Conservation (phyloP, 2,113 vertebrate species). For the Microtus montanus region DNA sequence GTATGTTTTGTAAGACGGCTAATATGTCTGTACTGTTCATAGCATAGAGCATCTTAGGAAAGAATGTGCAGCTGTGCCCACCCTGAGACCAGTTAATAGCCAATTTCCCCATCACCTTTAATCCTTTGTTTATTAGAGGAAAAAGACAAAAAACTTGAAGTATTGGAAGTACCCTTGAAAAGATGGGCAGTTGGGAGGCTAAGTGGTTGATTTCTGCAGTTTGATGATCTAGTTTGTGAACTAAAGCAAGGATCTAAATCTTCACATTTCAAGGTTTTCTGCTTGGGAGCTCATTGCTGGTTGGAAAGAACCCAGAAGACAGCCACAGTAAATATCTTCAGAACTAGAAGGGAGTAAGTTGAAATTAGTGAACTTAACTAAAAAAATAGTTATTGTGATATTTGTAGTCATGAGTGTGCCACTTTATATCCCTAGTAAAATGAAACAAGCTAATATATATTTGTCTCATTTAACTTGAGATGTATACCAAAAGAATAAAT, state of each 20-base stretch:
- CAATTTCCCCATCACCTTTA: neutral
- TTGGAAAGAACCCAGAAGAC: neutral
- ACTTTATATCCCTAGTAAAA: neutral
- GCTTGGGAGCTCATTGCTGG: neutral
- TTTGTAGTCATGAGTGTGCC: neutral
- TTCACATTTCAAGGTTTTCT: neutral
- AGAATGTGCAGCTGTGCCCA: neutral
- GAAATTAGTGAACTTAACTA: slow-evolving; percentile 22
- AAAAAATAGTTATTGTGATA: neutral
- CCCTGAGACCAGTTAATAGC: neutral
- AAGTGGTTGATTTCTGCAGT: neutral
- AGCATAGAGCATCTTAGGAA: slow-evolving; percentile 34
- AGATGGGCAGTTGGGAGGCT: neutral
- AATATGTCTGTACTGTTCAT: neutral
- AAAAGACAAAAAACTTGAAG: neutral
- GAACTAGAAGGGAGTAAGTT: slow-evolving; percentile 11
- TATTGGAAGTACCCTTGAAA: neutral
- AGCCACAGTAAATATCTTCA: neutral
- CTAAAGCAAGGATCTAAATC: neutral
- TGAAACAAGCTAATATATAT: neutral
- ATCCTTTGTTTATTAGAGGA: neutral
- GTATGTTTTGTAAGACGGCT: slow-evolving; percentile 1
- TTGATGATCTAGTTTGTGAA: slow-evolving; percentile 20
- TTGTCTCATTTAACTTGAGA: neutral
- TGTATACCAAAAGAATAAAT: neutral